These are phyloP conservation scores for Leucophenga montana DNA, from an alignment of 2,888 invertebrate species.

Conservation along the genomic window DNA sequence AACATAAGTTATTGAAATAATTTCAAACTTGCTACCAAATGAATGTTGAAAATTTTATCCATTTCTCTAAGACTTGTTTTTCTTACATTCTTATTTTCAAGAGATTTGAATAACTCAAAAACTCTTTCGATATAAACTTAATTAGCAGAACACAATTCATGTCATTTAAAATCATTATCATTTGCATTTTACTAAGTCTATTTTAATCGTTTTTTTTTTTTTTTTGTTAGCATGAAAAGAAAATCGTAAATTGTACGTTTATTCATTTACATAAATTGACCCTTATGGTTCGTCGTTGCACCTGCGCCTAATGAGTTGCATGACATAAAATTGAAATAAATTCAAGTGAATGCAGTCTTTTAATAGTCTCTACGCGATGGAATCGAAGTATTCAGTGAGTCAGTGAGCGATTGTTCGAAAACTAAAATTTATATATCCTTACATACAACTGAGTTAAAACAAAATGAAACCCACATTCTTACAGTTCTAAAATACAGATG, in stretches of 20 bases:
- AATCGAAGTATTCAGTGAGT: too few relatives aligned
- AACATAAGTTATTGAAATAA: background rate
- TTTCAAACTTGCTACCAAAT: too few relatives aligned
- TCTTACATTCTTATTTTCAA: too few relatives aligned
- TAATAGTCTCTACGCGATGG: too few relatives aligned
- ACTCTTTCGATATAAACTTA: too few relatives aligned
- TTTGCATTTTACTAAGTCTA: background rate
- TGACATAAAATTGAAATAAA: background rate
- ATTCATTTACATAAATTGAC: constrained; percentile 15
- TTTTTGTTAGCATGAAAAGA: background rate
- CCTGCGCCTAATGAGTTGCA: background rate
- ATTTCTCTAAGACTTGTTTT: too few relatives aligned
- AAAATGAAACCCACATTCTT: background rate
- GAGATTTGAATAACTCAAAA: too few relatives aligned
- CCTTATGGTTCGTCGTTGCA: background rate
- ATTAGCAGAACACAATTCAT: too few relatives aligned
- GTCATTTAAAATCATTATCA: constrained; percentile 19
- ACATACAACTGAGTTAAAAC: too few relatives aligned
- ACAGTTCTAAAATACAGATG: background rate
- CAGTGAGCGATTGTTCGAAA: too few relatives aligned
- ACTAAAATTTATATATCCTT: too few relatives aligned
- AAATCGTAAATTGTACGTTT: constrained; percentile 13
- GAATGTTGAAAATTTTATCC: too few relatives aligned
- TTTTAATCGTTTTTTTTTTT: background rate
- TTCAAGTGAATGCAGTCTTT: background rate